Conservation (phyloP, 2,797 vertebrate species). For the Poeciliopsis paucimaculata region DNA sequence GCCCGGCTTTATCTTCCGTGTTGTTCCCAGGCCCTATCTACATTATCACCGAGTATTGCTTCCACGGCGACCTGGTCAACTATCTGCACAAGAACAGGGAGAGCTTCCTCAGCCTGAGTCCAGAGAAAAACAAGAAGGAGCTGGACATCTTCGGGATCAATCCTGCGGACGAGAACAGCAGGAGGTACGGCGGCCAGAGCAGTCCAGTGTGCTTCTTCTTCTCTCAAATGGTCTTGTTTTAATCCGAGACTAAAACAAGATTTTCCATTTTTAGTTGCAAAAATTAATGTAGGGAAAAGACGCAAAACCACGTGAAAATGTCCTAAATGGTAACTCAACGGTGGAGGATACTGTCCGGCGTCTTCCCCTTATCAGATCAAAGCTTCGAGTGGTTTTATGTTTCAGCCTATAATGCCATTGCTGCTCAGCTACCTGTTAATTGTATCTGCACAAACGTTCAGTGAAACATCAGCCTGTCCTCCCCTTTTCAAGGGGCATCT, state of each 20-base stretch:
- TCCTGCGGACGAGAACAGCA: conserved; percentile 92
- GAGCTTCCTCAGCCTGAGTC: conserved; percentile 88
- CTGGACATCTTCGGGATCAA: conserved; percentile 97
- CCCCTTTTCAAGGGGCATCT: conserved; percentile 32
- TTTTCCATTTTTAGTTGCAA: neutral
- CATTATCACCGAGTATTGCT: conserved; percentile 99
- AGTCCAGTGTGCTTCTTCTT: neutral
- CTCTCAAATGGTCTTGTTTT: neutral
- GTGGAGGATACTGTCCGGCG: conserved; percentile 59
- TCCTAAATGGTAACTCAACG: conserved; percentile 52
- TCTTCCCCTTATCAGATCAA: conserved; percentile 72
- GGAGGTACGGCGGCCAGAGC: conserved; percentile 82
- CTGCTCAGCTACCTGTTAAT: conserved; percentile 67
- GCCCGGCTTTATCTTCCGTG: conserved; percentile 44
- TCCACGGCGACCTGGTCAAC: conserved; percentile 99
- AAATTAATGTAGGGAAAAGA: neutral
- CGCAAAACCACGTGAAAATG: neutral
- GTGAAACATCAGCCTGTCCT: conserved; percentile 35
- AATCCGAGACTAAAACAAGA: neutral
- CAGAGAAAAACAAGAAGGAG: conserved; percentile 93
- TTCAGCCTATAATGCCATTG: conserved; percentile 66
- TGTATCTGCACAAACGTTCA: conserved; percentile 38
- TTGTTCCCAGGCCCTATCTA: conserved; percentile 91
- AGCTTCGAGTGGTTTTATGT: conserved; percentile 69
- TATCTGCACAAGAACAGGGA: conserved; percentile 98